Evolutionary conservation across 1,140 invertebrate species (phyloP), one percentile per base, ranked within the genome.

Genomic region (Achatina immaculata): DNA sequence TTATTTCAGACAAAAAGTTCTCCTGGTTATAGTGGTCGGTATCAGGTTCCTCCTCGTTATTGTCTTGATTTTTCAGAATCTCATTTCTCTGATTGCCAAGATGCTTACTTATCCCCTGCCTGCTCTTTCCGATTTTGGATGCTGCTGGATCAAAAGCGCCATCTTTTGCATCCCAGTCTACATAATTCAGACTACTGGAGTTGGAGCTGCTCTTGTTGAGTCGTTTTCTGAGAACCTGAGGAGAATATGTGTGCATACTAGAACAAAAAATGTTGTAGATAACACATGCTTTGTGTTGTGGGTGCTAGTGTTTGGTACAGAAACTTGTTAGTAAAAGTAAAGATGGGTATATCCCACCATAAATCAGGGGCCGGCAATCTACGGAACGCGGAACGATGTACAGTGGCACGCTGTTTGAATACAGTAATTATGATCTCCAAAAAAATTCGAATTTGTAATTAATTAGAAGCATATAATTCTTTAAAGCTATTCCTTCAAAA

Each of bases 161-260:
- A 62, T 62, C n/a, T 34, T 28, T 62, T 6, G 58, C n/a, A 16
- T 62, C 58, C 58, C 58, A 62, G 28, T 62, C 58, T 31, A 62
- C 16, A 16, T 62, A 62, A 62, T 62, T 62, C 16, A 62, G 58
- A 4, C 28, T 62, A 16, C 58, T 62, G 21, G 58, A 62, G n/a
- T 62, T 62, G n/a, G 28, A 62, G 28, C 58, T 62, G 58, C 28
- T 31, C 28, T 62, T 62, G 58, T 62, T 62, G 21, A 62, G 58
- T 28, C 58, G 58, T 28, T 31, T 28, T 62, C 58, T 62, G n/a
- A 62, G 2, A 0, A 62, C 4, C 58, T 62, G 58, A 62, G 21
- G 21, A 58, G n/a, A n/a, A 58, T n/a, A n/a, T n/a, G n/a, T n/a
- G n/a, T n/a, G n/a, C n/a, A n/a, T n/a, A n/a, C n/a, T n/a, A n/a